phyloP scores from a whole-genome alignment of 2,888 invertebrate genomes.

The Cerastoderma edule region DNA sequence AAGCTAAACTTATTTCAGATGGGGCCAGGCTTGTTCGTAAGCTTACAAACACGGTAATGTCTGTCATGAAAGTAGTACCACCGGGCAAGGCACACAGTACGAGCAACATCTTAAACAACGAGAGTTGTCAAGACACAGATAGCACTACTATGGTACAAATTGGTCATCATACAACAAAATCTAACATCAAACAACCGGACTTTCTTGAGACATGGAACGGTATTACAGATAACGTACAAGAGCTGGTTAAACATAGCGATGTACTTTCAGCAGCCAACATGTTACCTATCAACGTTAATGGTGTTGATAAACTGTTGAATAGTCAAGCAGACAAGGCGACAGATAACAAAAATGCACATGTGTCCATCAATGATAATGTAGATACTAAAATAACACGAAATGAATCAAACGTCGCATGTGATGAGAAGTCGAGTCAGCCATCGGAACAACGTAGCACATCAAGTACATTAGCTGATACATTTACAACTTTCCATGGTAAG shows the following conservation, averaged over 20 bases:
- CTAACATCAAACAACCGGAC: background rate
- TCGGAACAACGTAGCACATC: background rate
- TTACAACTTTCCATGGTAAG: background rate
- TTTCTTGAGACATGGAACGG: background rate
- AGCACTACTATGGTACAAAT: background rate
- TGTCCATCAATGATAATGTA: background rate
- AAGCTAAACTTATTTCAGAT: no score
- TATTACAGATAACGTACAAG: background rate
- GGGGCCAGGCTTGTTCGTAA: no score
- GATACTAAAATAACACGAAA: background rate
- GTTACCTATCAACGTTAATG: no score
- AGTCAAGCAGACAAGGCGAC: background rate
- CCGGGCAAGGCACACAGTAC: background rate
- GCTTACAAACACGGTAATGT: no score
- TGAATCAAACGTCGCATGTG: background rate
- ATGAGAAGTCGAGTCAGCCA: background rate
- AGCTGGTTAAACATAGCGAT: background rate
- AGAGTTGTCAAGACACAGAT: background rate
- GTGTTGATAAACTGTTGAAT: no score
- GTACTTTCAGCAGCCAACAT: constrained; percentile 1
- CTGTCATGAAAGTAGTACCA: background rate
- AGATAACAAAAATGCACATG: background rate
- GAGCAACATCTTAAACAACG: background rate
- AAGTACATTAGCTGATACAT: background rate
- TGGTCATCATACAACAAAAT: background rate